phyloP scores from a whole-genome alignment of 2,797 vertebrate species.

The Coregonus suidteri region DNA sequence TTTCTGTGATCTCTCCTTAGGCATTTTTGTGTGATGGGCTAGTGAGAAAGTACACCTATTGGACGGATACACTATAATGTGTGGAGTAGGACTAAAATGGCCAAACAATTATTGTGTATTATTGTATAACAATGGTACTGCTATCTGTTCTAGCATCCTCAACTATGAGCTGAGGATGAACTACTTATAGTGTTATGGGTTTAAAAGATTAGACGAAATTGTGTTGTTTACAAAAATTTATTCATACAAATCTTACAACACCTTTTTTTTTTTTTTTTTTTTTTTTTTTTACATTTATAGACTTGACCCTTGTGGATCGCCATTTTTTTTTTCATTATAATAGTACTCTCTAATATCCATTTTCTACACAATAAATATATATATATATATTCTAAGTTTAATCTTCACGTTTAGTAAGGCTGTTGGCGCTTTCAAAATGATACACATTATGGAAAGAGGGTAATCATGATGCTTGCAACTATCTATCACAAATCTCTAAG shows the following conservation, averaged over 20 bases:
- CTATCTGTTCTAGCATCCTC: background rate
- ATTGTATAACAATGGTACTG: conserved; percentile 2
- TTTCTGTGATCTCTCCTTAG: background rate
- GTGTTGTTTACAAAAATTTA: conserved; percentile 99
- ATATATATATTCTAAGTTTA: conserved; percentile 56
- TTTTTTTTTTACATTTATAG: conserved; percentile 91
- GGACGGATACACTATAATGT: background rate
- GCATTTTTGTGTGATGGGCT: background rate
- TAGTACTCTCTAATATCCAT: conserved; percentile 67
- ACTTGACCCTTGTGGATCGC: conserved; percentile 82
- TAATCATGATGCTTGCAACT: conserved; percentile 78
- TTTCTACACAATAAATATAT: conserved; percentile 76
- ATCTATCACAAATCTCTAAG: conserved; percentile 78
- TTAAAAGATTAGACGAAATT: conserved; percentile 90
- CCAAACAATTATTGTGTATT: conserved; percentile 5
- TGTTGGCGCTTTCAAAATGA: conserved; percentile 86
- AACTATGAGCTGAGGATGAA: conserved; percentile 1
- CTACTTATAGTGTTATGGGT: conserved; percentile 30
- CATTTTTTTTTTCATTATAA: conserved; percentile 81
- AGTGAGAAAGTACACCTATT: background rate
- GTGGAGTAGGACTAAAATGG: background rate
- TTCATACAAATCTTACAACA: conserved; percentile 99
- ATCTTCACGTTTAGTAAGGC: conserved; percentile 86
- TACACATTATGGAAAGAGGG: conserved; percentile 63
- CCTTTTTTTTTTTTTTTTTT: conserved; percentile 77